Base-by-base conservation (phyloP, 1,140 invertebrate genomes). In the Helicoverpa zea region DNA sequence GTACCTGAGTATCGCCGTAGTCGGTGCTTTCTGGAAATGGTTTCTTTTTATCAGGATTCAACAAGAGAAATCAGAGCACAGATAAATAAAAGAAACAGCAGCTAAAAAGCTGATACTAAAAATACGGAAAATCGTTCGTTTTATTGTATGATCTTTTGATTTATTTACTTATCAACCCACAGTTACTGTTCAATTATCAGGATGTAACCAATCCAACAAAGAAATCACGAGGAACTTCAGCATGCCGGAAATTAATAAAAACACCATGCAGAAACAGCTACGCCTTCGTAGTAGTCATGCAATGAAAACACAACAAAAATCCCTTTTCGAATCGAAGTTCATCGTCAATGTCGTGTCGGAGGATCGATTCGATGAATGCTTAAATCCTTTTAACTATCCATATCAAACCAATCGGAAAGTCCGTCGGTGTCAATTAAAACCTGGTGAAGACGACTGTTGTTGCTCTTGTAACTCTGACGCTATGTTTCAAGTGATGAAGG, bases 401-500 rank as follows among this genome's bases (percentile, higher is more conserved):
- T 16, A 11, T 49, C 80, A 80, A 63, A 74, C 68, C n/a, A 61
- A 29, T 63, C 87, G 72, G 35, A 84, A 86, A 75, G 63, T 92
- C 54, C 91, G 90, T 66, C 81, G 90, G 43, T 91, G 90, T 70
- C 87, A 92, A 80, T 74, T 91, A 58, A 86, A 83, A 76, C 80
- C 83, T 12, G 47, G 85, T 61, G 83, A 91, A 84, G 88, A 90
- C 72, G 85, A 66, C 51, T 89, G 90, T 82, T 91, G 90, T 68
- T 90, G 90, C 75, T 87, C 87, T 16, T 92, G 91, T 82, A 92
- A 91, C 79, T 92, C 91, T 30, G 90, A 91, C 83, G 90, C 89
- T 29, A 91, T 92, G 88, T 92, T 91, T 75, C 89, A 92, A 86
- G 90, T 92, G 0, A 91, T 92, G 88, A 91, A 91, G 83, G 87